These are phyloP conservation scores for Eciton burchellii DNA, from an alignment of 1,140 invertebrate genomes.

Conservation along the genomic window DNA sequence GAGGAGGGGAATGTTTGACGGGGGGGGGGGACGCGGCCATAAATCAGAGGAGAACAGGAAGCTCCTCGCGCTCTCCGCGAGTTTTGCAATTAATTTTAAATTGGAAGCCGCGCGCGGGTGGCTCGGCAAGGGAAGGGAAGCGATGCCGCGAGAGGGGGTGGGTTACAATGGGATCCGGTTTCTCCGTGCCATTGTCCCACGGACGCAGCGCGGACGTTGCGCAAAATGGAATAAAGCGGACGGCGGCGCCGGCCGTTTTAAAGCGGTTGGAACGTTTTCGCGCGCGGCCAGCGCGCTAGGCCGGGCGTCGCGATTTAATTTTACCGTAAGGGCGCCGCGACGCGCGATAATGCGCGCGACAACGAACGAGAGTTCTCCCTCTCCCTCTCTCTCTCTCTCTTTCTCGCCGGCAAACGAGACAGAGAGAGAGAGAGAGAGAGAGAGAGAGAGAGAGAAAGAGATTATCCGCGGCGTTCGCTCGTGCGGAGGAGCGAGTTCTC, in stretches of 20 bases:
- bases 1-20: conserved; percentile 45
- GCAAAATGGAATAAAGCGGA: conserved; percentile 62
- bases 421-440: no score
- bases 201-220: conserved; percentile 54
- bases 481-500: no score
- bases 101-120: conserved; percentile 49
- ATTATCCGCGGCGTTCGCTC: not conserved
- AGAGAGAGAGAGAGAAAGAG: no score
- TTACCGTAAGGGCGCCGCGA: conserved; percentile 12
- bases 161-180: conserved; percentile 54
- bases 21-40: conserved; percentile 5
- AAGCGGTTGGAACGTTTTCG: conserved; percentile 63
- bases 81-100: conserved; percentile 73
- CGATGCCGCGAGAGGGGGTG: no score
- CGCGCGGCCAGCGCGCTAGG: not conserved
- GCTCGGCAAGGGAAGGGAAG: conserved; percentile 3
- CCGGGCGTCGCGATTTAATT: conserved; percentile 58
- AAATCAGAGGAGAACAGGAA: conserved; percentile 60
- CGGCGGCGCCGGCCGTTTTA: conserved; percentile 53
- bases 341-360: conserved; percentile 6
- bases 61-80: conserved; percentile 59
- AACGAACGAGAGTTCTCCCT: no score
- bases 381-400: no score
- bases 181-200: conserved; percentile 56
- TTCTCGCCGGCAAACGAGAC: not conserved